These are phyloP conservation scores for Pentalonia nigronervosa DNA, from an alignment of 1,140 invertebrate genomes.

Conservation along the genomic window DNA sequence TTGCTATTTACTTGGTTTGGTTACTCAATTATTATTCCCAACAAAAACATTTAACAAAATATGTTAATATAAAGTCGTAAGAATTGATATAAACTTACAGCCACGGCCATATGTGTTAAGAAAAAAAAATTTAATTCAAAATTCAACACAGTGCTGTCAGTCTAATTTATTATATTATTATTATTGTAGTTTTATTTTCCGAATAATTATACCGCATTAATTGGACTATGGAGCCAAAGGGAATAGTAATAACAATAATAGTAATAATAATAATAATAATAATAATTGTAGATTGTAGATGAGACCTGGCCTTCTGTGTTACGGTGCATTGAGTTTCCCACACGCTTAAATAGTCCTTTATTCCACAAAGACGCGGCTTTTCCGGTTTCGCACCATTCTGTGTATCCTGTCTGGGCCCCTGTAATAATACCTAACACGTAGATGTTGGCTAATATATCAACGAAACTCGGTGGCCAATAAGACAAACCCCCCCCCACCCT, in stretches of 20 bases:
- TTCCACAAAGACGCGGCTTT: slow-evolving; percentile 57
- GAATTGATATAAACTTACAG: neutral
- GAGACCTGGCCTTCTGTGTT: slow-evolving; percentile 50
- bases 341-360: slow-evolving; percentile 58
- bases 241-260: slow-evolving; percentile 42
- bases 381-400: slow-evolving; percentile 57
- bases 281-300: slow-evolving; percentile 44
- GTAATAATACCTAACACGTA: slow-evolving; percentile 50
- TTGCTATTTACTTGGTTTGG: neutral
- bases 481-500: neutral
- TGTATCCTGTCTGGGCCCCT: slow-evolving; percentile 49
- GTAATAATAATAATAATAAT: slow-evolving; percentile 31
- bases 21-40: neutral
- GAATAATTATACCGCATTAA: slow-evolving; percentile 48
- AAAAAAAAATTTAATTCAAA: slow-evolving; percentile 4
- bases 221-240: slow-evolving; percentile 17
- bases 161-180: slow-evolving; percentile 32
- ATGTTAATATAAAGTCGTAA: neutral
- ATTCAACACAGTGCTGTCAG: neutral
- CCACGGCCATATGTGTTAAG: neutral
- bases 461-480: slow-evolving; percentile 30
- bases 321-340: slow-evolving; percentile 58
- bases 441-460: slow-evolving; percentile 42
- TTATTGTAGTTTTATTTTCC: neutral
- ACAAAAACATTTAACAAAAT: neutral